phyloP scores from a whole-genome alignment of 23 tunicate species.

The Trididemnum clinides region DNA sequence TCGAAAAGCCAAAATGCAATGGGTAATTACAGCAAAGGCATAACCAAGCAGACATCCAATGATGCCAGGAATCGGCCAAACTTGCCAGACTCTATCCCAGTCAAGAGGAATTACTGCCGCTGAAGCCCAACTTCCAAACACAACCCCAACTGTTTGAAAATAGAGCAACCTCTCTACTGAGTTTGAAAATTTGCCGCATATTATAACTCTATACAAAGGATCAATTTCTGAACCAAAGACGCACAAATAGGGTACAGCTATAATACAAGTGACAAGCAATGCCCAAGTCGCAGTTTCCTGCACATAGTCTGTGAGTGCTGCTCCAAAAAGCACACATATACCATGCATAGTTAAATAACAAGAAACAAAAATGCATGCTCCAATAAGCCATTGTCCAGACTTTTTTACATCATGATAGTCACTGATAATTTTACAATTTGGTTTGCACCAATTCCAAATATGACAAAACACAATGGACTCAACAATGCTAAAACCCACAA shows the following conservation, averaged over 20 bases:
- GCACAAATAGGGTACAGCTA: slow-evolving; percentile 58
- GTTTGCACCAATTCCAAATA: slow-evolving; percentile 46
- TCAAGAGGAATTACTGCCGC: slow-evolving; percentile 81
- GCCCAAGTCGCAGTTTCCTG: slow-evolving; percentile 79
- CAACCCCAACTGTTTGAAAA: slow-evolving; percentile 45
- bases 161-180: slow-evolving; percentile 37
- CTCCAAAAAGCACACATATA: slow-evolving; percentile 78
- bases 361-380: slow-evolving; percentile 6
- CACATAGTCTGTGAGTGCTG: slow-evolving; percentile 46
- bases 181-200: slow-evolving; percentile 45
- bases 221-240: slow-evolving; percentile 47
- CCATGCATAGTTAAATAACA: slow-evolving; percentile 49
- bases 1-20: slow-evolving; percentile 38
- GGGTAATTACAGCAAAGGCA: slow-evolving; percentile 23
- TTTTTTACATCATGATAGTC: background rate
- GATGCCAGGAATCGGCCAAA: slow-evolving; percentile 88
- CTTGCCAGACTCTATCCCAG: slow-evolving; percentile 97
- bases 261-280: slow-evolving; percentile 42
- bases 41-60: slow-evolving; percentile 73
- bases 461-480: slow-evolving; percentile 19
- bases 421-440: background rate
- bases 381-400: background rate
- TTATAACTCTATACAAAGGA: slow-evolving; percentile 42
- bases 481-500: background rate
- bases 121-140: slow-evolving; percentile 83